These are phyloP conservation scores for Apodemia mormo DNA, from an alignment of 2,888 invertebrate genomes.

Conservation along the genomic window DNA sequence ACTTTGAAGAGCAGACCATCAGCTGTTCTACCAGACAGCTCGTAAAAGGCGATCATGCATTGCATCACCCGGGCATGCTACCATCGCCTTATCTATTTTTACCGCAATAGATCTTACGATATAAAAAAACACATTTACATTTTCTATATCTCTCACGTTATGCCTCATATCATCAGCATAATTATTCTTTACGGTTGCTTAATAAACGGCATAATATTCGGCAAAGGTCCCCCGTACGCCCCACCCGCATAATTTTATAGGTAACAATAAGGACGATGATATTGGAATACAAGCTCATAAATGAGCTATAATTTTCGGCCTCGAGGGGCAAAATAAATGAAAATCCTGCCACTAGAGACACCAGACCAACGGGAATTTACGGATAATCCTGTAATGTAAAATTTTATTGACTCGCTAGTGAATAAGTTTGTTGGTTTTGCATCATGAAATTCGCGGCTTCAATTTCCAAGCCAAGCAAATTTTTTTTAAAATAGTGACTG, in stretches of 20 bases:
- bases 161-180: neutral
- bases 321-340: constrained; percentile 10
- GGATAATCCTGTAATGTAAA: neutral
- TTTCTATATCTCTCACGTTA: neutral
- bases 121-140: neutral
- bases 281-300: constrained; percentile 10
- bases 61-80: too few species aligned
- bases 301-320: constrained; percentile 5
- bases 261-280: constrained; percentile 6
- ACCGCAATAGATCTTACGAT: too few species aligned
- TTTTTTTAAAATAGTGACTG: too few species aligned
- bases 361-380: neutral
- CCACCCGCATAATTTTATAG: neutral
- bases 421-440: neutral
- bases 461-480: too few species aligned
- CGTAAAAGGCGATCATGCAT: too few species aligned
- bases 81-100: too few species aligned
- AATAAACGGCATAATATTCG: neutral
- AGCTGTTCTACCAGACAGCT: too few species aligned
- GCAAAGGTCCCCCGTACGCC: neutral
- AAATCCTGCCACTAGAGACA: neutral
- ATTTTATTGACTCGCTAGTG: too few species aligned
- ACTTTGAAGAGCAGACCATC: too few species aligned
- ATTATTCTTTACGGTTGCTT: neutral
- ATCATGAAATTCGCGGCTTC: too few species aligned